Conservation (phyloP, 2,888 invertebrate species). For the Caenorhabditis sp. region DNA sequence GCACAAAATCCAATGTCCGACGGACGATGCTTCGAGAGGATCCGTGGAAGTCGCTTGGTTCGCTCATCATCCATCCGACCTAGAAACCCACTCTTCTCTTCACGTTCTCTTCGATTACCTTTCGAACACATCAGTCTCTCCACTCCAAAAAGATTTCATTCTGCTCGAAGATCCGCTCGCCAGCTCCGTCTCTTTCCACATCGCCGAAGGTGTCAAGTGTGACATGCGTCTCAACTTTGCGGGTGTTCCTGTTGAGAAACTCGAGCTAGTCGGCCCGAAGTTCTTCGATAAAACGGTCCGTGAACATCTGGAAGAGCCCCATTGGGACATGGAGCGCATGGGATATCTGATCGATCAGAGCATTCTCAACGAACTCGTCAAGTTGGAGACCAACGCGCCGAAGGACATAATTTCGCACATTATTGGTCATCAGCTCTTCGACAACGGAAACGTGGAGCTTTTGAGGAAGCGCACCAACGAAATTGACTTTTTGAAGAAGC, state of each 20-base stretch:
- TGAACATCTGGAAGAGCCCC: slow-evolving; percentile 80
- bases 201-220: slow-evolving; percentile 61
- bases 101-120: slow-evolving; percentile 80
- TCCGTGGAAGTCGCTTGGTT: slow-evolving; percentile 78
- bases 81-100: slow-evolving; percentile 57
- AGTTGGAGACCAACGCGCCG: slow-evolving; percentile 85
- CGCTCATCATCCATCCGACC: slow-evolving; percentile 58
- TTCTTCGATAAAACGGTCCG: slow-evolving; percentile 68
- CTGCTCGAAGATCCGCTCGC: slow-evolving; percentile 73
- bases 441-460: slow-evolving; percentile 81
- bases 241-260: slow-evolving; percentile 72
- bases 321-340: slow-evolving; percentile 87
- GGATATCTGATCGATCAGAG: slow-evolving; percentile 83
- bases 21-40: slow-evolving; percentile 74
- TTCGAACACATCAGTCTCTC: slow-evolving; percentile 90
- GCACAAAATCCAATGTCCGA: slow-evolving; percentile 70
- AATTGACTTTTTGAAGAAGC: slow-evolving; percentile 74
- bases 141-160: slow-evolving; percentile 83
- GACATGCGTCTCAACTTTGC: slow-evolving; percentile 67
- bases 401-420: slow-evolving; percentile 86
- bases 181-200: slow-evolving; percentile 57
- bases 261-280: slow-evolving; percentile 66
- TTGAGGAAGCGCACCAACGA: slow-evolving; percentile 65
- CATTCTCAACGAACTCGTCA: slow-evolving; percentile 65
- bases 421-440: slow-evolving; percentile 89